Evolutionary conservation across 1,140 invertebrate species (phyloP), one percentile per base, ranked within the genome.

Genomic region (Aleiodes sp.): DNA sequence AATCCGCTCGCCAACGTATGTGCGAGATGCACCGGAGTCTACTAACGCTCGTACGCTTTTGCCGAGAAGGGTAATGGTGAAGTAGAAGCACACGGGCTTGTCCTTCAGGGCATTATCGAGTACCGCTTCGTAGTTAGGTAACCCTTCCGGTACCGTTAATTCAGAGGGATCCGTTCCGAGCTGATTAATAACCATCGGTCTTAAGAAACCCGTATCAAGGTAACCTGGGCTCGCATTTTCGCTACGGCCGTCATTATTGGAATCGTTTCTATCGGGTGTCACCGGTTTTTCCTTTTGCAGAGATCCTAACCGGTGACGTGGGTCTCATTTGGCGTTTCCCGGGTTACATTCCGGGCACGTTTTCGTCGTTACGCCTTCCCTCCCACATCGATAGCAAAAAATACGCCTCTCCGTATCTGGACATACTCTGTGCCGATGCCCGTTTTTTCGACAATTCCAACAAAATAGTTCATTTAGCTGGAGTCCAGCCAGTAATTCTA

Each of bases 21-120:
- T 68, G 2, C 66, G 35, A n/a, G 33, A 60, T 0, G 57, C 66
- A 4, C 66, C 66, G 24, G 66, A 68, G 61, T 68, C 66, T 2
- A 68, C 41, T 9, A 68, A 57, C 19, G 66, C 66, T 62, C 59
- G 10, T 19, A 68, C n/a, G 2, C 4, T 35, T 35, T 10, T 4
- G 10, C 31, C 31, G 4, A 10, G 4, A 6, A 35, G 4, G 4
- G 4, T 10, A 35, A 35, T 4, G 10, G 4, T 35, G 4, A 35
- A 4, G 4, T 10, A 35, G 10, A 35, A 35, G 4, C 4, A 35
- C 10, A 35, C 4, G 4, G 31, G 31, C 10, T 35, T 35, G 10
- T 35, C 10, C 4, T 35, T 10, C 10, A 10, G 10, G 10, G 31
- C 31, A 4, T 4, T 6, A 10, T 35, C 10, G 31, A 35, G 4